Conservation (phyloP, 92 coral and sea anemone species). For the Epizoanthus illoricatus region DNA sequence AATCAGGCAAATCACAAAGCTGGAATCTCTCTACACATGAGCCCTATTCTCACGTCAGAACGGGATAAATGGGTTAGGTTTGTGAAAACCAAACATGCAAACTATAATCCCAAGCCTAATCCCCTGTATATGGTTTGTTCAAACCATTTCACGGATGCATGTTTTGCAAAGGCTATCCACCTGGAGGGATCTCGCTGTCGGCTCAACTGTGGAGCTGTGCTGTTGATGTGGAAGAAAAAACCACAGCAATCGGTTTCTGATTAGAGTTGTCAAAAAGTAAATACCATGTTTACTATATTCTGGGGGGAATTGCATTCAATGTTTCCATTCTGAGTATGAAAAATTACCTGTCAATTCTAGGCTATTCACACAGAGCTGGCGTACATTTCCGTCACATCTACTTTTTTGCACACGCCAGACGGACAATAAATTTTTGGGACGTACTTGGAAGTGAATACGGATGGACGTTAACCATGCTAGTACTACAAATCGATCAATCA, state of each 20-base stretch:
- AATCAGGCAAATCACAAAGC: background rate
- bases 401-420: no score
- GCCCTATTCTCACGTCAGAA: background rate
- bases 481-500: no score
- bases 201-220: background rate
- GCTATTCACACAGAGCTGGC: no score
- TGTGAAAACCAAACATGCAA: slow-evolving; percentile 21
- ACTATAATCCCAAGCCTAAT: slow-evolving; percentile 21
- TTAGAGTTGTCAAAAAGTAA: background rate
- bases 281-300: background rate
- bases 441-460: no score
- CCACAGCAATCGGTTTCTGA: background rate
- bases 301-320: no score
- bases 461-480: no score
- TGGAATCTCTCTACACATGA: slow-evolving; percentile 11
- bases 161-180: slow-evolving; percentile 1
- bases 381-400: no score
- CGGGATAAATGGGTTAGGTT: slow-evolving; percentile 21
- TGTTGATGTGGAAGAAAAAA: background rate
- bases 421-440: no score
- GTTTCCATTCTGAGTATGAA: no score
- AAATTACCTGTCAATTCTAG: no score
- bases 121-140: slow-evolving; percentile 14
- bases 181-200: background rate
- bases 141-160: background rate